Percentiles rank a stretch among this genome's conserved stretches.
phyloP scores from a whole-genome alignment of 2,797 vertebrate species.

The Petrocephalus sullivani region DNA sequence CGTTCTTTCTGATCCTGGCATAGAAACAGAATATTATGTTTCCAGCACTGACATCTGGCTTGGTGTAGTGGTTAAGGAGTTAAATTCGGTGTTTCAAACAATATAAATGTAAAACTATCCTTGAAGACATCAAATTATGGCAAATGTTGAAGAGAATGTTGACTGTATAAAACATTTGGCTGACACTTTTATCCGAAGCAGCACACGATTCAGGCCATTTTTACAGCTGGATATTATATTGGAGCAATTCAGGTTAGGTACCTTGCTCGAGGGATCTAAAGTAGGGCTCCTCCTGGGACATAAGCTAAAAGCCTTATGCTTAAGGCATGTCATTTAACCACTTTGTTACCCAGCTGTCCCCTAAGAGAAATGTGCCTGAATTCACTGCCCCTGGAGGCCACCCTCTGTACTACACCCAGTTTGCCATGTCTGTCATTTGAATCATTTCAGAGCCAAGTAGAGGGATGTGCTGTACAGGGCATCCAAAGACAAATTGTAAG shows the following conservation, averaged over 20 bases:
- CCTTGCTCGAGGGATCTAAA: background rate
- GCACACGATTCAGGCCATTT: background rate
- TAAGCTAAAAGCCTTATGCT: background rate
- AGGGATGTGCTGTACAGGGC: background rate
- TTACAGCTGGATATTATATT: background rate
- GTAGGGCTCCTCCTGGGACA: background rate
- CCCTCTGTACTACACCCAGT: background rate
- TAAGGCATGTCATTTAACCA: background rate
- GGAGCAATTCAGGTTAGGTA: conserved; percentile 1
- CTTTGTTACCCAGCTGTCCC: background rate
- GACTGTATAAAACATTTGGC: background rate
- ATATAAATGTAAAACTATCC: conserved; percentile 11
- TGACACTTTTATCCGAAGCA: background rate
- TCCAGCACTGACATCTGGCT: conserved; percentile 2
- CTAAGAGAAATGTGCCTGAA: background rate
- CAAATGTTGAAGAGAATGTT: background rate
- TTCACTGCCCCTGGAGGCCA: background rate
- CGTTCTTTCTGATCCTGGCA: background rate
- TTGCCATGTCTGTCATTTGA: background rate
- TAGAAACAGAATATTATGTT: background rate
- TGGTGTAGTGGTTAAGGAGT: conserved; percentile 6
- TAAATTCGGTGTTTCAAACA: conserved; percentile 3
- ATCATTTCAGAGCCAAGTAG: background rate
- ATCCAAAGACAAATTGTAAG: background rate
- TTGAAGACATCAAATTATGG: background rate